Conservation (phyloP, 2,113 vertebrate species). For the Protobothrops flavoviridis region DNA sequence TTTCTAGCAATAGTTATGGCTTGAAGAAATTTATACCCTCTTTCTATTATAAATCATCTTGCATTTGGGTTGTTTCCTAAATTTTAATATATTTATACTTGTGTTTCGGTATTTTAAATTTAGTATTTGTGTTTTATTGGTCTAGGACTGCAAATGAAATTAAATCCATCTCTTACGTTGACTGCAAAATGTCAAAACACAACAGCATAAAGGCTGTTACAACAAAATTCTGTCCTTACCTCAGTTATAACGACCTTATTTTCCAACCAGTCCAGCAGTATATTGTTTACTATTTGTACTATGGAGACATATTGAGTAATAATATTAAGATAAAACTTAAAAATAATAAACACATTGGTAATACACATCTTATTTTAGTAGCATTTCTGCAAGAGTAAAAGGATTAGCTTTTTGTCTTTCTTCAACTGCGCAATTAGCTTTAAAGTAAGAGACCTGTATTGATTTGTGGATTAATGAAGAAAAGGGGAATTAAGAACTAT, state of each 20-base stretch:
- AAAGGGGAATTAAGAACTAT: conserved; percentile 47
- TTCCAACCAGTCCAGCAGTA: background rate
- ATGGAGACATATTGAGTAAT: background rate
- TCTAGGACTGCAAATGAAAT: background rate
- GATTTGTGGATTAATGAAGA: conserved; percentile 27
- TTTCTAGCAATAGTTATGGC: background rate
- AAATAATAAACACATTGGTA: background rate
- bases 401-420: background rate
- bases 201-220: background rate
- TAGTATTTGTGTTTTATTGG: background rate
- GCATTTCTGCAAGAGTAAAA: background rate
- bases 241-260: background rate
- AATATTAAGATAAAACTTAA: background rate
- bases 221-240: background rate
- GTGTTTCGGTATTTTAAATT: background rate
- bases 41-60: background rate
- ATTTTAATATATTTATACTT: background rate
- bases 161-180: background rate
- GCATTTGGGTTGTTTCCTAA: background rate
- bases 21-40: background rate
- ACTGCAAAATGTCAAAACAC: background rate
- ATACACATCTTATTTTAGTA: background rate
- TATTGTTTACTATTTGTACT: background rate
- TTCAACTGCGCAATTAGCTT: conserved; percentile 22
- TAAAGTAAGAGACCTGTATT: conserved; percentile 9